Evolutionary conservation across 2,113 vertebrate genomes (phyloP).

Genomic region (Myiozetetes cayanensis): DNA sequence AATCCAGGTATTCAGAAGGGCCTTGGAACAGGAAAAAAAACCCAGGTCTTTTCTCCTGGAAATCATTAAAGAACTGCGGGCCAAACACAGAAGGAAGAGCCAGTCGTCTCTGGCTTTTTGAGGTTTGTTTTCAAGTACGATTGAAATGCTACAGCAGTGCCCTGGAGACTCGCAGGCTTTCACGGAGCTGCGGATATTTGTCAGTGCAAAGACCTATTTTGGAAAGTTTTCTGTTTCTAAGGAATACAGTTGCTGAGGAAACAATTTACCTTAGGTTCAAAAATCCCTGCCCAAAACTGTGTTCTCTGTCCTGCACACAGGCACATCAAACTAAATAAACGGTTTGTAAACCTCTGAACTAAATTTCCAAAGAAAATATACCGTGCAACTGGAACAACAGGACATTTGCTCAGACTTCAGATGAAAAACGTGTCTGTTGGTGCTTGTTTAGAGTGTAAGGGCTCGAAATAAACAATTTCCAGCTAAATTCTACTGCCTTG

Average conservation of each 20-base stretch:
- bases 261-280: conserved; percentile 18
- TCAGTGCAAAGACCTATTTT: background rate
- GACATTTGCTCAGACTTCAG: background rate
- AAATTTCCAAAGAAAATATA: background rate
- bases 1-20: background rate
- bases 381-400: background rate
- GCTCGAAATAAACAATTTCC: background rate
- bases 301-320: background rate
- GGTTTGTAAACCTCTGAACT: background rate
- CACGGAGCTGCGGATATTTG: background rate
- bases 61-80: background rate
- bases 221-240: conserved; percentile 1
- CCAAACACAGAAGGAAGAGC: background rate
- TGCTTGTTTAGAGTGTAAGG: background rate
- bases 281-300: background rate
- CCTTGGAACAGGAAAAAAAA: background rate
- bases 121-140: background rate
- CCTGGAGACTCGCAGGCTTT: background rate
- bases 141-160: conserved; percentile 37
- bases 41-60: background rate
- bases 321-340: background rate
- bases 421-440: background rate
- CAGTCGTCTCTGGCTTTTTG: background rate
- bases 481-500: background rate
- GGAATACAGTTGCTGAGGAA: conserved; percentile 39